These are phyloP conservation scores for Micronisus gabar DNA, from an alignment of 2,113 vertebrate species.

Conservation along the genomic window DNA sequence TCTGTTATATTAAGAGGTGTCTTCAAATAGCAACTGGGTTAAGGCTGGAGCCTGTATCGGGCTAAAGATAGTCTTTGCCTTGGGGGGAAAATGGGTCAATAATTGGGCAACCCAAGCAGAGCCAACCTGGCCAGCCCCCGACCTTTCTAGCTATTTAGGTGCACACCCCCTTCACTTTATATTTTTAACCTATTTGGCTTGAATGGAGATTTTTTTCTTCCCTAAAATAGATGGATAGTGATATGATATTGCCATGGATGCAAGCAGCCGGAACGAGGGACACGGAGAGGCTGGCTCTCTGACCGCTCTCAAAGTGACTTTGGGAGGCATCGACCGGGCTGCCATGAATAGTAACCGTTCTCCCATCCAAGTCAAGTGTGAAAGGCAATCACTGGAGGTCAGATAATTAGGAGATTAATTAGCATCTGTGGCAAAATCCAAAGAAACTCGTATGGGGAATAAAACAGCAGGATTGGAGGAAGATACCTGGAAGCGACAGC, in stretches of 20 bases:
- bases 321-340: constrained; percentile 59
- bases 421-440: background rate
- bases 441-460: background rate
- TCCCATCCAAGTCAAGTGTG: constrained; percentile 42
- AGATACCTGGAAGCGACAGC: accelerated
- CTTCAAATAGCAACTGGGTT: background rate
- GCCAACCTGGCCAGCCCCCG: background rate
- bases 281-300: background rate
- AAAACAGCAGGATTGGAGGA: background rate
- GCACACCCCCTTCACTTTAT: accelerated
- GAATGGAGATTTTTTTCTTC: background rate
- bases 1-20: background rate
- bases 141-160: background rate
- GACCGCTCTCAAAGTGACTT: constrained; percentile 49
- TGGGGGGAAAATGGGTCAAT: background rate
- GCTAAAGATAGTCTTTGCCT: background rate
- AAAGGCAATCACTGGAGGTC: constrained; percentile 62
- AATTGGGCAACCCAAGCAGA: background rate
- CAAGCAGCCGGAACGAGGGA: background rate
- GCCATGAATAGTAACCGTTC: background rate
- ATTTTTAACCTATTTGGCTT: background rate
- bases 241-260: background rate
- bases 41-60: background rate
- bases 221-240: background rate
- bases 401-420: constrained; percentile 52